phyloP scores from a whole-genome alignment of 2,797 vertebrate species.

The Astyanax mexicanus region DNA sequence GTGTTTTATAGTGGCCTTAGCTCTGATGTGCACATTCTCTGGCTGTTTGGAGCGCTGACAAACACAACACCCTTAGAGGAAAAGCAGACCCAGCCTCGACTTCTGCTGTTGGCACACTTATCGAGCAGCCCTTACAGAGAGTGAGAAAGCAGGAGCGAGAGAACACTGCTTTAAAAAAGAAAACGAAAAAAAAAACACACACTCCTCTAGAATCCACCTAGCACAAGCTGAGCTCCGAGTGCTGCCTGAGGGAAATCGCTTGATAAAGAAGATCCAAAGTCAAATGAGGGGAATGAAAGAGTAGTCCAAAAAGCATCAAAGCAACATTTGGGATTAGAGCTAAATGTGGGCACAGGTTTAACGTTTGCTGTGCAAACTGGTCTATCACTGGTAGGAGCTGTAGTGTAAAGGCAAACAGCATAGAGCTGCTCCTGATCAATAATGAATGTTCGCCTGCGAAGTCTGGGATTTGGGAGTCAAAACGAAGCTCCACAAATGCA shows the following conservation, averaged over 20 bases:
- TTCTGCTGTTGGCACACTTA: slow-evolving; percentile 23
- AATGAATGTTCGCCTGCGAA: slow-evolving; percentile 2
- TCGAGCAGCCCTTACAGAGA: slow-evolving; percentile 9
- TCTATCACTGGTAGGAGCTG: neutral
- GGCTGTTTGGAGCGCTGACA: slow-evolving; percentile 41
- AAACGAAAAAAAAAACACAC: neutral
- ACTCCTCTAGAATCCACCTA: too few relatives aligned
- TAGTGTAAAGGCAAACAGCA: slow-evolving; percentile 4
- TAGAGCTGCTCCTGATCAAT: slow-evolving; percentile 4
- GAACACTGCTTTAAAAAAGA: neutral
- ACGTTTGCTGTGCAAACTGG: neutral
- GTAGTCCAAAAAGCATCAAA: neutral
- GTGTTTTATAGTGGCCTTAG: neutral
- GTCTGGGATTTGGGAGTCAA: neutral
- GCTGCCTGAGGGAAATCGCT: neutral
- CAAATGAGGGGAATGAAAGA: neutral
- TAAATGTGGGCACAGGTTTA: slow-evolving; percentile 8
- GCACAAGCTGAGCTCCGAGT: neutral
- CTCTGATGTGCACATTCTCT: slow-evolving; percentile 37
- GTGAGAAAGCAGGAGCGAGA: neutral
- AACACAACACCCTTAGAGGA: slow-evolving; percentile 19
- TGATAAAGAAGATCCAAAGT: neutral
- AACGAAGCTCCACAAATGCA: neutral
- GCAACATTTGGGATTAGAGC: neutral
- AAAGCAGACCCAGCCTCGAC: slow-evolving; percentile 17